Conservation (phyloP, 2,113 vertebrate genomes). For the chimpanzee (Pan troglodytes) region NHGRI_mPanTro3-v2.1_pri NC_072410.2:59272501-59273000, state of each 20-base stretch:
- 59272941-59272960: neutral
- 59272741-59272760: neutral
- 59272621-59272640: slow-evolving; percentile 35
- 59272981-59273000: neutral
- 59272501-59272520: neutral
- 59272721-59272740: neutral
- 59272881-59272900: neutral
- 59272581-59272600: neutral
- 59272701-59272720: neutral
- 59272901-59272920: slow-evolving; percentile 16
- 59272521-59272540: neutral
- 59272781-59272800: neutral
- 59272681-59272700: neutral
- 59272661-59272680: neutral
- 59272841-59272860: slow-evolving; percentile 5
- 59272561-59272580: slow-evolving; percentile 16
- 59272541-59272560: neutral
- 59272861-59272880: neutral
- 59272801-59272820: neutral
- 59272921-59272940: neutral
- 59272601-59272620: neutral
- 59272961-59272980: neutral
- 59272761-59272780: neutral
- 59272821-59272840: neutral
- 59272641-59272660: neutral